Base-by-base conservation (phyloP, 2,888 invertebrate species). In the Colostygia pectinataria region DNA sequence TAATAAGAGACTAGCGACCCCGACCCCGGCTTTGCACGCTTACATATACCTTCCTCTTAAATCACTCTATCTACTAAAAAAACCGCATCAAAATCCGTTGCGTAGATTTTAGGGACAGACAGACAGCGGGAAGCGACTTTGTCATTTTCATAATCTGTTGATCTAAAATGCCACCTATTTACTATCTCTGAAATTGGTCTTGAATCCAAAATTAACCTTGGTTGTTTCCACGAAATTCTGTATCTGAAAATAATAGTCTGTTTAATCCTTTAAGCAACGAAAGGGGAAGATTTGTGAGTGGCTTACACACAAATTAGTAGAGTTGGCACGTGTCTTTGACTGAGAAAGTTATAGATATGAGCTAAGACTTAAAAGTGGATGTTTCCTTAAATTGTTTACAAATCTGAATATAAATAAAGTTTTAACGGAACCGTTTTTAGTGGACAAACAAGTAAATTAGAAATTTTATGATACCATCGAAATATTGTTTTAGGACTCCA, bases 221-320 rank as follows among this genome's bases (percentile, higher is more conserved):
- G 39, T 60, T 64, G 63, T 65, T 68, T 73, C 73, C 62, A 59
- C 51, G 66, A 76, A 81, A 74, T n/a, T n/a, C 69, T 69, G 68
- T 77, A n/a, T 72, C 68, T 68, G 63, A 73, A 74, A 68, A 66
- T 75, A 70, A 77, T 76, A 76, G 80, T 76, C 71, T 73, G 71
- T 61, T 57, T 83, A 83, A 83, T 83, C 82, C 81, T 76, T 77
- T 74, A 74, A 69, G 70, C 65, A 67, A 77, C 72, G 76, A 71
- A 67, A 70, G 71, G 66, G 69, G 72, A n/a, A n/a, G 60, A 80
- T 79, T 76, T 76, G 77, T 80, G 71, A 65, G 64, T 59, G 64
- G 71, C 70, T 73, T 76, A 71, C 57, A 64, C 68, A 71, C 66
- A 65, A 72, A 72, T n/a, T n/a, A n/a, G 68, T 72, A 69, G 66